Conservation (phyloP, 2,888 invertebrate species). For the Ornithoptera priamus region DNA sequence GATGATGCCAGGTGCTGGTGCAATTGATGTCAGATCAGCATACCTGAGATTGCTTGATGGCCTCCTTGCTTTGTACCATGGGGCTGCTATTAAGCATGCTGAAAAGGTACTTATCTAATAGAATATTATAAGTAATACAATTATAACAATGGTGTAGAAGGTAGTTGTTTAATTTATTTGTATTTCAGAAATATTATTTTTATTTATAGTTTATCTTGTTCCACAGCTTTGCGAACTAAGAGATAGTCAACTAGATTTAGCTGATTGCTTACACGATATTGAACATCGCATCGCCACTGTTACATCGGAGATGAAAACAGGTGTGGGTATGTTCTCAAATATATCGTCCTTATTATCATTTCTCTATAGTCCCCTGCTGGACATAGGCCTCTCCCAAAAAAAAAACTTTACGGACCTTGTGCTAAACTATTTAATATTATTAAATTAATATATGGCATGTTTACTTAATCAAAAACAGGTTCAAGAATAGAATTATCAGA, state of each 20-base stretch:
- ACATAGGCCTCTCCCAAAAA: too few species aligned
- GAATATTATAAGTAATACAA: too few species aligned
- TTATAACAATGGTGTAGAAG: too few species aligned
- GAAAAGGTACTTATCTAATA: constrained; percentile 58
- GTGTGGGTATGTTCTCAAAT: constrained; percentile 31
- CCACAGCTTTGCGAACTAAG: constrained; percentile 72
- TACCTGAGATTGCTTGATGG: constrained; percentile 83
- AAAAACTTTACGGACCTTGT: too few species aligned
- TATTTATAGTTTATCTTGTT: constrained; percentile 1
- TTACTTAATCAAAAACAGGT: constrained; percentile 3
- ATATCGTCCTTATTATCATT: background rate
- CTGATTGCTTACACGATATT: constrained; percentile 81
- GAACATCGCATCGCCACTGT: constrained; percentile 66
- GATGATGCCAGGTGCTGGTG: constrained; percentile 72
- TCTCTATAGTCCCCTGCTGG: too few species aligned
- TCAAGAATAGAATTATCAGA: constrained; percentile 37
- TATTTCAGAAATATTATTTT: too few species aligned
- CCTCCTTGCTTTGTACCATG: constrained; percentile 83
- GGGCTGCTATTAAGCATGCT: constrained; percentile 83
- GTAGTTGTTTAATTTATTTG: too few species aligned
- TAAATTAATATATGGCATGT: too few species aligned
- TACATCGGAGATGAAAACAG: constrained; percentile 46
- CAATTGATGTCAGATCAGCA: constrained; percentile 67
- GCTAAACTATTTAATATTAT: too few species aligned
- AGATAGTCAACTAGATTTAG: constrained; percentile 83